Conservation (phyloP, 2,888 invertebrate species). For the Zaprionus bogoriensis region DNA sequence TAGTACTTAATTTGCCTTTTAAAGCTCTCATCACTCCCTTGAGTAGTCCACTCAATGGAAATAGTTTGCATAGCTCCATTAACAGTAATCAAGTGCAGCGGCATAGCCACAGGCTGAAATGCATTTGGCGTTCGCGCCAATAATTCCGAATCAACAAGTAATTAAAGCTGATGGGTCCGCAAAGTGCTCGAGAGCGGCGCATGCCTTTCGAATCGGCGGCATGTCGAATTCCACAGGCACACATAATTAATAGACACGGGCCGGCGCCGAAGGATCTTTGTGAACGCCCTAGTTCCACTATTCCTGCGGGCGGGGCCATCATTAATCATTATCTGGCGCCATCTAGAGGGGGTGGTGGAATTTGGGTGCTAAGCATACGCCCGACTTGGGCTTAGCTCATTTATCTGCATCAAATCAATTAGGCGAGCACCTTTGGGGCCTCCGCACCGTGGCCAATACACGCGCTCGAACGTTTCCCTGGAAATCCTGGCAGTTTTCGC, state of each 20-base stretch:
- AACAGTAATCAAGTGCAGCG: neutral
- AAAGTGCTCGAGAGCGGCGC: neutral
- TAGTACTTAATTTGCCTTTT: too few species aligned
- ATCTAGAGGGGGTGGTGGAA: conserved; percentile 29
- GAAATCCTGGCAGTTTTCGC: conserved; percentile 40
- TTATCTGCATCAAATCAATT: conserved; percentile 78
- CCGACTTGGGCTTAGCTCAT: conserved; percentile 54
- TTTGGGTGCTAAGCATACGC: conserved; percentile 16
- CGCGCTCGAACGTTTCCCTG: conserved; percentile 22
- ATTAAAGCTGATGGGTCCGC: conserved; percentile 7
- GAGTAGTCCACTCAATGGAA: too few species aligned
- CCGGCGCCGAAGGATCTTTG: conserved; percentile 20
- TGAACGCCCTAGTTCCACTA: neutral
- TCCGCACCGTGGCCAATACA: conserved; percentile 35
- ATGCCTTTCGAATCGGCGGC: neutral
- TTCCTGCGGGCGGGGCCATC: conserved; percentile 18
- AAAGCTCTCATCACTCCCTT: too few species aligned
- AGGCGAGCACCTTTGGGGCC: conserved; percentile 58
- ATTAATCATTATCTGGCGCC: conserved; percentile 72
- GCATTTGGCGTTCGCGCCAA: conserved; percentile 1
- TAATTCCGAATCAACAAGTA: conserved; percentile 32
- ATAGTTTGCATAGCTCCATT: too few species aligned
- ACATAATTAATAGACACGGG: conserved; percentile 34
- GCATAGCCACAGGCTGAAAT: neutral
- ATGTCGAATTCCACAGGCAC: neutral